phyloP scores from a whole-genome alignment of 2,797 vertebrate genomes.

The Characodon lateralis region DNA sequence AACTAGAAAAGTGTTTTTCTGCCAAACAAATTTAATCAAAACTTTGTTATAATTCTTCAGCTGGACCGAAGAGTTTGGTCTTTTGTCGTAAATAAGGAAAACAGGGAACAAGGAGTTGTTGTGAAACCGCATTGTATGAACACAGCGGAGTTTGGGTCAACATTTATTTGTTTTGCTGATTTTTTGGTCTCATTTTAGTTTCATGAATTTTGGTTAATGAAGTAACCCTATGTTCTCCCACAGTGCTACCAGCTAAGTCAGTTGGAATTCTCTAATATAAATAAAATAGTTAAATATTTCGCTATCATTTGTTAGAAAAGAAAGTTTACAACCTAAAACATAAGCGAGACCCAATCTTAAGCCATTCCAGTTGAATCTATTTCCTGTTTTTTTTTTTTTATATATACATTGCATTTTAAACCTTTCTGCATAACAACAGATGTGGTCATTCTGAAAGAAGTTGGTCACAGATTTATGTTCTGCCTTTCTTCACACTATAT shows the following conservation, averaged over 20 bases:
- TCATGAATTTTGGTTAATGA: not conserved
- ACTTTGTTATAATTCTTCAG: slow-evolving; percentile 53
- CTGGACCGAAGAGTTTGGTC: not conserved
- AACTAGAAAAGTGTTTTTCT: too few species aligned
- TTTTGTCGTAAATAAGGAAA: not conserved
- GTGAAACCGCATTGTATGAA: not conserved
- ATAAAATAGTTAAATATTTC: not conserved
- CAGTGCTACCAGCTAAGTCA: not conserved
- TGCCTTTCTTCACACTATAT: not conserved
- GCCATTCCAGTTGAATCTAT: too few species aligned
- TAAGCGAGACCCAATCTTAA: not conserved
- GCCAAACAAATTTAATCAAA: too few species aligned
- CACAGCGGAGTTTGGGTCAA: not conserved
- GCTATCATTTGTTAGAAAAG: not conserved
- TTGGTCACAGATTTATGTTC: slow-evolving; percentile 4
- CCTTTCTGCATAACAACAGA: not conserved
- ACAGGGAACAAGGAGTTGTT: not conserved
- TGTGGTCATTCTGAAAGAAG: not conserved
- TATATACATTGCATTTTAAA: not conserved
- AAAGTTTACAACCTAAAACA: too few species aligned
- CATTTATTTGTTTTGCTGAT: not conserved
- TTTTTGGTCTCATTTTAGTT: not conserved
- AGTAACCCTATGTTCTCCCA: not conserved
- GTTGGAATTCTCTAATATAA: not conserved
- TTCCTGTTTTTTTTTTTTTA: not conserved